Evolutionary conservation across 2,888 invertebrate genomes (phyloP).

Genomic region (Eupithecia subfuscata): DNA sequence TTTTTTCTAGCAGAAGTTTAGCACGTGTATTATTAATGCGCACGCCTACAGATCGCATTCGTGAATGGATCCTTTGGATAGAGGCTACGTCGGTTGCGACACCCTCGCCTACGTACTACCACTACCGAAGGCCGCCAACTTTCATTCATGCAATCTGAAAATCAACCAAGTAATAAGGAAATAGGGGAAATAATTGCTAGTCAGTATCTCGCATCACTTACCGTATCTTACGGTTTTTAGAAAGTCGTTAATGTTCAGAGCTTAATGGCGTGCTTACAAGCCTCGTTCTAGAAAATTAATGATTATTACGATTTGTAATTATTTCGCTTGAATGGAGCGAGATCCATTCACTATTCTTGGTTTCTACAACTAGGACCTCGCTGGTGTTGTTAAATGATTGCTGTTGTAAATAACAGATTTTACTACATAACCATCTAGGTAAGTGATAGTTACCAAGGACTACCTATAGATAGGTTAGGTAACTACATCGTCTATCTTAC

Average conservation of each 20-base stretch:
- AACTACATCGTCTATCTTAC: not conserved
- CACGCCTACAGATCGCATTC: conserved; percentile 66
- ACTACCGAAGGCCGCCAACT: conserved; percentile 78
- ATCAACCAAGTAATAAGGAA: conserved; percentile 45
- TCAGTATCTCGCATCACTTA: conserved; percentile 30
- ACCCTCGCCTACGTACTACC: conserved; percentile 72
- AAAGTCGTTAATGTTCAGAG: conserved; percentile 18
- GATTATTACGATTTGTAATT: conserved; percentile 24
- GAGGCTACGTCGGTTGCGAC: conserved; percentile 63
- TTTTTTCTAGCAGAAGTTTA: conserved; percentile 19
- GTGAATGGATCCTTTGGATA: conserved; percentile 68
- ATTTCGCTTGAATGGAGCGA: conserved; percentile 23
- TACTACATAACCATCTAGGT: conserved; percentile 5
- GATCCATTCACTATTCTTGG: conserved; percentile 18
- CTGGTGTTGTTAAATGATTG: conserved; percentile 10
- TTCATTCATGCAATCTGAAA: conserved; percentile 74
- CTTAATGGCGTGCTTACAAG: conserved; percentile 14
- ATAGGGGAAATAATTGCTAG: conserved; percentile 36
- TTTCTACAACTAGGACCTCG: conserved; percentile 10
- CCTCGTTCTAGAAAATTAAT: conserved; percentile 20
- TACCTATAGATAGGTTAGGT: not conserved
- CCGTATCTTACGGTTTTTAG: conserved; percentile 33
- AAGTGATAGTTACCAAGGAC: not conserved
- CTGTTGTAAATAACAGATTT: conserved; percentile 12
- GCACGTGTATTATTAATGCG: conserved; percentile 53